Conservation (phyloP, 2,113 vertebrate genomes). For the Silurus glanis region DNA sequence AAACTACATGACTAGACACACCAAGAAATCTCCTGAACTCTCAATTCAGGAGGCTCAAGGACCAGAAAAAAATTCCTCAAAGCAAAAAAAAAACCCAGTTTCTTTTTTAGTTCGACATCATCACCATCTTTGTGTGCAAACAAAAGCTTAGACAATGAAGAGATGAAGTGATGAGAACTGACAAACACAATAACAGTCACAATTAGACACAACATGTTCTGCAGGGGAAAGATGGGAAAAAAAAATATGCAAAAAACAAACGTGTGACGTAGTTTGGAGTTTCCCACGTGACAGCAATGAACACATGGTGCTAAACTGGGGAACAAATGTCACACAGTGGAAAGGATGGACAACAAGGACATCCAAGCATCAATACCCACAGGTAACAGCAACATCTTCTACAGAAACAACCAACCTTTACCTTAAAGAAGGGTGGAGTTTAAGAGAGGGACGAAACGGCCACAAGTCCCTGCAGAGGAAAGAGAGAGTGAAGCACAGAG, state of each 20-base stretch:
- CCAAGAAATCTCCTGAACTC: neutral
- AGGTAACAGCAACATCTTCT: neutral
- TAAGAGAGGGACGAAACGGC: slow-evolving; percentile 77
- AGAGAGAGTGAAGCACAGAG: slow-evolving; percentile 38
- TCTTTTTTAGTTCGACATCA: neutral
- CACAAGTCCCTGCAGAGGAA: slow-evolving; percentile 77
- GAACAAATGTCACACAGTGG: neutral
- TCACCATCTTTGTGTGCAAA: neutral
- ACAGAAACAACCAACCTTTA: slow-evolving; percentile 60
- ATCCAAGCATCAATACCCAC: slow-evolving; percentile 26
- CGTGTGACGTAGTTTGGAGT: neutral
- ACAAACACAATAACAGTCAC: neutral
- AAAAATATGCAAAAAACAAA: neutral
- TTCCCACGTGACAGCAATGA: slow-evolving; percentile 12
- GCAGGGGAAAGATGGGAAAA: neutral
- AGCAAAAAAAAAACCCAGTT: neutral
- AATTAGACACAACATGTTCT: slow-evolving; percentile 3
- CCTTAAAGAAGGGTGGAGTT: slow-evolving; percentile 79
- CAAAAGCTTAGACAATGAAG: neutral
- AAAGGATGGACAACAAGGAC: slow-evolving; percentile 11
- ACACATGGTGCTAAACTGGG: neutral
- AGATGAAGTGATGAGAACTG: neutral
- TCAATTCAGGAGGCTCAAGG: neutral
- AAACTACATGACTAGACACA: neutral
- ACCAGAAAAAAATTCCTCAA: neutral